Base-by-base conservation (phyloP, 2,113 vertebrate species). In the Procapra przewalskii region DNA sequence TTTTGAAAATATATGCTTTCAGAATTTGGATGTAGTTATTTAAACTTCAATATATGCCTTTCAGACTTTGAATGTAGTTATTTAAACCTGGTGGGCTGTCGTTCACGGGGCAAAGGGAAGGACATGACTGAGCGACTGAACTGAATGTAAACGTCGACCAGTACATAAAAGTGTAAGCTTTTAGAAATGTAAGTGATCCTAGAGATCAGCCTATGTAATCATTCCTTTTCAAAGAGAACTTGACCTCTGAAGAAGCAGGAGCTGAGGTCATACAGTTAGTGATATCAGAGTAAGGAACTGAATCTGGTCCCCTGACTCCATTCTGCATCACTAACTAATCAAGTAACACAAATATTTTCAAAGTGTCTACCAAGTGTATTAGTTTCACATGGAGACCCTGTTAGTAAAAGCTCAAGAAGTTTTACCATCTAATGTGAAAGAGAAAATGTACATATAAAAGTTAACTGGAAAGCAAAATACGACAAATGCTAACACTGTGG, bases 21-120 rank as follows among this genome's bases (percentile, higher is more conserved):
- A 97, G 81, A 83, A 43, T 93, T 71, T 91, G 55, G 96, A 81
- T 90, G 29, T 83, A 91, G 17, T 95, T 92, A 9, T 90, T 97
- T 97, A 90, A 85, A 97, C 31, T 97, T 94, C 21, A 77, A 16
- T 12, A 71, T 36, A 71, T 40, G 10, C 67, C 67, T 71, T 71
- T 71, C 67, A 71, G n/a, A 71, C 67, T 71, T 71, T 71, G n/a
- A 40, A 40, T 71, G 67, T 71, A 71, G 67, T 71, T 71, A 71
- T 71, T 71, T 40, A 71, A 71, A 71, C 67, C 67, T 40, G 67
- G n/a, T 0, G 1, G 36, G 67, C 67, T 71, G 19, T 71, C 2
- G 4, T 40, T 19, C n/a, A 40, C 4, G 10, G 19, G 67, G n/a
- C 67, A 71, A 40, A 71, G n/a, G n/a, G 67, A 23, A 12, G 19